Percentiles rank a stretch among this genome's conserved stretches.
phyloP scores from a whole-genome alignment of 2,888 invertebrate species.

The Enchytraeus crypticus region DNA sequence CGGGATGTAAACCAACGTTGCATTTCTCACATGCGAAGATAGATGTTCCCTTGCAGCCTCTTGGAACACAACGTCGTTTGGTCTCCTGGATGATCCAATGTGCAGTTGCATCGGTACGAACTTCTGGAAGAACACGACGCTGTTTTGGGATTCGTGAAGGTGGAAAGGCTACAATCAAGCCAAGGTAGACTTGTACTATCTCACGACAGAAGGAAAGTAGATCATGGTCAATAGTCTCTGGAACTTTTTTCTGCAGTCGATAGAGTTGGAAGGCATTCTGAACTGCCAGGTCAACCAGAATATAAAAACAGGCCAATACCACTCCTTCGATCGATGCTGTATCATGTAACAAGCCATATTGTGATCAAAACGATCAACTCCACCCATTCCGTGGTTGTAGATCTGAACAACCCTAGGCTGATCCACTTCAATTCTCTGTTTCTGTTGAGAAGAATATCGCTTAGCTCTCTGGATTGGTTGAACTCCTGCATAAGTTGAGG shows the following conservation, averaged over 20 bases:
- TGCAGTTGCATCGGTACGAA: background rate
- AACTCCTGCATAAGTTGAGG: background rate
- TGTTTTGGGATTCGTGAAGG: background rate
- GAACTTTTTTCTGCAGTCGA: background rate
- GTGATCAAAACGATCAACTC: background rate
- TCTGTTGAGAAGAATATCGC: background rate
- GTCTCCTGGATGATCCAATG: background rate
- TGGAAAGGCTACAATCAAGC: background rate
- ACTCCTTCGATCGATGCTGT: background rate
- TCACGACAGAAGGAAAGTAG: background rate
- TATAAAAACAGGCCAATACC: background rate
- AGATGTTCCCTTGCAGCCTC: background rate
- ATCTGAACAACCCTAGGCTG: background rate
- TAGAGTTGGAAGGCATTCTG: slow-evolving; percentile 1
- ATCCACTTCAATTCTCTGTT: background rate
- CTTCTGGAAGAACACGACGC: background rate
- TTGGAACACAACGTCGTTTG: background rate
- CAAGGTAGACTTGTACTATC: background rate
- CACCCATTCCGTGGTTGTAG: slow-evolving; percentile 4
- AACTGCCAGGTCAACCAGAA: background rate
- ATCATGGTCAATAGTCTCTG: background rate
- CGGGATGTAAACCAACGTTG: background rate
- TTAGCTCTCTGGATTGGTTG: background rate
- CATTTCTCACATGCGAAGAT: background rate
- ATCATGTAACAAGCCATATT: background rate